phyloP scores from a whole-genome alignment of 2,888 invertebrate species.

The Drosophila sordidula region DNA sequence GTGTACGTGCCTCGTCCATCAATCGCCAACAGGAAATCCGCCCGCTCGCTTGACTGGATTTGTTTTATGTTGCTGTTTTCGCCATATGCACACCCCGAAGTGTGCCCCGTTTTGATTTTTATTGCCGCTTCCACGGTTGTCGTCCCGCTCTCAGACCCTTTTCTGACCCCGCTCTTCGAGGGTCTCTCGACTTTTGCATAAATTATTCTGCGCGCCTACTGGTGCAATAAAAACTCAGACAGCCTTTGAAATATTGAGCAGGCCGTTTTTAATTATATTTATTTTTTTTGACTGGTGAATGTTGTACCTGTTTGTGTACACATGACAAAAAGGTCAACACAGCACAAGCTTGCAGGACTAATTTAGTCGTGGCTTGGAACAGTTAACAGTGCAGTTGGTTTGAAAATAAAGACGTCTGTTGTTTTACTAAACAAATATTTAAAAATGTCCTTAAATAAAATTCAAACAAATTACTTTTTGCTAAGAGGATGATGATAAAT shows the following conservation, averaged over 20 bases:
- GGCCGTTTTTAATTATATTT: constrained; percentile 19
- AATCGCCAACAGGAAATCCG: constrained; percentile 8
- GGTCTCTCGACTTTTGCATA: constrained; percentile 45
- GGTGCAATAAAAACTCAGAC: constrained; percentile 45
- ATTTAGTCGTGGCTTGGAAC: background rate
- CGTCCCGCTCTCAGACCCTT: constrained; percentile 19
- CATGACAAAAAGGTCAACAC: background rate
- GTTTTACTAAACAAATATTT: too few relatives aligned
- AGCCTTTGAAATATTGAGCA: constrained; percentile 41
- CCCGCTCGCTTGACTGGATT: constrained; percentile 49
- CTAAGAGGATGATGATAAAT: too few relatives aligned
- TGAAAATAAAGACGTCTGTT: background rate
- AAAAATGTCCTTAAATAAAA: too few relatives aligned
- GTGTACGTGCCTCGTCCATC: constrained; percentile 10
- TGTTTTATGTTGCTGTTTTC: constrained; percentile 46
- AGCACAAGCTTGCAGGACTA: background rate
- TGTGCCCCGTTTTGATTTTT: constrained; percentile 63
- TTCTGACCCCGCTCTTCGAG: constrained; percentile 10
- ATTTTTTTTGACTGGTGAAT: background rate
- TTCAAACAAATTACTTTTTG: too few relatives aligned
- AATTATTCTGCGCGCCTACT: constrained; percentile 46
- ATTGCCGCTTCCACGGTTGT: constrained; percentile 41
- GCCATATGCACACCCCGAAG: constrained; percentile 54
- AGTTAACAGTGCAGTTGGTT: background rate
- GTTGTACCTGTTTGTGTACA: constrained; percentile 3